Percentiles rank a stretch among this genome's conserved stretches.
These are phyloP conservation scores for Sicus ferrugineus DNA, from an alignment of 2,888 invertebrate species.

Conservation along the genomic window DNA sequence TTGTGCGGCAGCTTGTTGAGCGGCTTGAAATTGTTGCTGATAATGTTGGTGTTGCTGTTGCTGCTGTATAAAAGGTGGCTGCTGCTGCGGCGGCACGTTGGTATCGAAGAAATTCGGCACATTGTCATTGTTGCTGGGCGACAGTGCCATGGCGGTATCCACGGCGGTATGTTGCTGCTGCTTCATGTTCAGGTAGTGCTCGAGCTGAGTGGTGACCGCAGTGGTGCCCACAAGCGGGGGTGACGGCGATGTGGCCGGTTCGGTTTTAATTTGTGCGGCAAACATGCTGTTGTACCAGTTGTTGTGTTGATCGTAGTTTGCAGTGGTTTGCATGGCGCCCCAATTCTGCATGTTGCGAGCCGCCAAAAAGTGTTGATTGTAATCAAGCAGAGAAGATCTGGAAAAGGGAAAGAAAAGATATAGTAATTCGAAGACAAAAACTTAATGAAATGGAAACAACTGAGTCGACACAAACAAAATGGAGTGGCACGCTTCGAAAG, in stretches of 20 bases:
- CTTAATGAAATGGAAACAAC: neutral
- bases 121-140: constrained; percentile 55
- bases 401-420: constrained; percentile 2
- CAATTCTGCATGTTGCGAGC: constrained; percentile 61
- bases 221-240: constrained; percentile 30
- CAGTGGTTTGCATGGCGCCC: constrained; percentile 57
- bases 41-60: constrained; percentile 44
- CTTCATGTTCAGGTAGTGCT: constrained; percentile 53
- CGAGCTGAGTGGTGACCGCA: constrained; percentile 50
- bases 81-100: constrained; percentile 50
- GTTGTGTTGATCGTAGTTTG: constrained; percentile 61
- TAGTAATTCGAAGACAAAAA: neutral
- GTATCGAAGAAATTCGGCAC: constrained; percentile 52
- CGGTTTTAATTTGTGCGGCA: constrained; percentile 60
- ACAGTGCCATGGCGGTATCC: constrained; percentile 50
- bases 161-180: constrained; percentile 44
- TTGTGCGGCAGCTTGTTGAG: constrained; percentile 45
- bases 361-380: too few relatives aligned
- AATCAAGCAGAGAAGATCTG: constrained; percentile 11
- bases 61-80: constrained; percentile 49
- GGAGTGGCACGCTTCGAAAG: constrained; percentile 49
- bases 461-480: constrained; percentile 21
- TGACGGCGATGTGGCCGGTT: constrained; percentile 49
- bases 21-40: constrained; percentile 50
- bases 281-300: constrained; percentile 62